phyloP scores from a whole-genome alignment of 2,797 vertebrate genomes.

The Hephaestus fuliginosus region DNA sequence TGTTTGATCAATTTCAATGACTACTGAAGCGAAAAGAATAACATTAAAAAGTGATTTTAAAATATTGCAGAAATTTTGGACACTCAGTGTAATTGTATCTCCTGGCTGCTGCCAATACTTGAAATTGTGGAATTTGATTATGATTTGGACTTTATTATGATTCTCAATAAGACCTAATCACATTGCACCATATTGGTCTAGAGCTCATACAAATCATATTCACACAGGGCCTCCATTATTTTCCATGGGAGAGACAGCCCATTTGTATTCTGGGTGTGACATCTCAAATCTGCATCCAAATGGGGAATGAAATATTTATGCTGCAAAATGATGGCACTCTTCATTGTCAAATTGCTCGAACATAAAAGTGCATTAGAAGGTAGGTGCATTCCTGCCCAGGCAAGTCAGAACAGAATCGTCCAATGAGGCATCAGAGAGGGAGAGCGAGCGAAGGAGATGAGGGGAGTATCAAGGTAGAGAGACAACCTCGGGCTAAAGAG shows the following conservation, averaged over 20 bases:
- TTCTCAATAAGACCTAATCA: constrained; percentile 65
- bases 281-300: constrained; percentile 85
- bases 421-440: constrained; percentile 67
- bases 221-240: constrained; percentile 47
- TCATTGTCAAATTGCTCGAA: constrained; percentile 86
- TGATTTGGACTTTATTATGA: constrained; percentile 37
- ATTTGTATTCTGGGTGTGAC: constrained; percentile 82
- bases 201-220: constrained; percentile 73
- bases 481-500: constrained; percentile 49
- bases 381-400: constrained; percentile 81
- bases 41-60: neutral
- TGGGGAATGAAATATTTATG: constrained; percentile 86
- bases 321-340: constrained; percentile 82
- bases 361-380: constrained; percentile 84
- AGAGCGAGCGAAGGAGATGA: constrained; percentile 3
- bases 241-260: constrained; percentile 50
- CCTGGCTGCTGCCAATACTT: constrained; percentile 17
- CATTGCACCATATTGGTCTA: constrained; percentile 54
- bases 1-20: constrained; percentile 2
- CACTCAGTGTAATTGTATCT: neutral
- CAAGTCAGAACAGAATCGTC: constrained; percentile 82
- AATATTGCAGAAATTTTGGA: neutral
- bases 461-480: constrained; percentile 45
- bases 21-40: neutral
- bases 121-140: constrained; percentile 39